Evolutionary conservation across 2,888 invertebrate species (phyloP).

Genomic region (Julus scandinavius): DNA sequence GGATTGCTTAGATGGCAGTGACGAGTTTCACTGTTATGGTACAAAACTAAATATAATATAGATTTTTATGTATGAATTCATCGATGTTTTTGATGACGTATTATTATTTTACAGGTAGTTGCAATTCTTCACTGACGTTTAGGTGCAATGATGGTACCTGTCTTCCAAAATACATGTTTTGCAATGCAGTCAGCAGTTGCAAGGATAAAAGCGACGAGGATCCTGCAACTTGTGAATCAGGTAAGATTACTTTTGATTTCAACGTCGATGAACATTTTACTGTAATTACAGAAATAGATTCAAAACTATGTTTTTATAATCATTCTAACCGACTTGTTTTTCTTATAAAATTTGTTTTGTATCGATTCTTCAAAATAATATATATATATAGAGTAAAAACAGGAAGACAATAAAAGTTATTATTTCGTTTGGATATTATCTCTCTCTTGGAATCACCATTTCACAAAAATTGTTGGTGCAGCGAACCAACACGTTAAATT

Average conservation of each 20-base stretch:
- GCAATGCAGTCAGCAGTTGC: constrained; percentile 88
- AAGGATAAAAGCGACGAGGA: constrained; percentile 84
- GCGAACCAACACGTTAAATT: no score
- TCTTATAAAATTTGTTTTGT: no score
- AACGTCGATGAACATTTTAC: no score
- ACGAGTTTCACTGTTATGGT: constrained; percentile 63
- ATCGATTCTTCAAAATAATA: no score
- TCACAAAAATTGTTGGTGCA: no score
- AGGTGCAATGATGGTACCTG: constrained; percentile 87
- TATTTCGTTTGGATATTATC: no score
- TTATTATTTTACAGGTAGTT: neutral
- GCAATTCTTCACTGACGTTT: constrained; percentile 83
- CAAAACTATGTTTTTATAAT: no score
- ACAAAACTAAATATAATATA: neutral
- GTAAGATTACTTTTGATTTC: constrained; percentile 56
- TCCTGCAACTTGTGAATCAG: constrained; percentile 57
- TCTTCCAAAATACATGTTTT: constrained; percentile 89
- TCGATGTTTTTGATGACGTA: neutral
- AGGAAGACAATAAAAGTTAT: no score
- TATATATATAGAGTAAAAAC: no score
- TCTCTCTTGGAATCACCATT: no score
- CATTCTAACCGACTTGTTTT: no score
- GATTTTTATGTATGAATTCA: neutral
- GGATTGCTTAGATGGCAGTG: constrained; percentile 66
- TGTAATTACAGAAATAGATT: no score